These are phyloP conservation scores for Limosa lapponica DNA, from an alignment of 2,797 vertebrate genomes.

Conservation along the genomic window DNA sequence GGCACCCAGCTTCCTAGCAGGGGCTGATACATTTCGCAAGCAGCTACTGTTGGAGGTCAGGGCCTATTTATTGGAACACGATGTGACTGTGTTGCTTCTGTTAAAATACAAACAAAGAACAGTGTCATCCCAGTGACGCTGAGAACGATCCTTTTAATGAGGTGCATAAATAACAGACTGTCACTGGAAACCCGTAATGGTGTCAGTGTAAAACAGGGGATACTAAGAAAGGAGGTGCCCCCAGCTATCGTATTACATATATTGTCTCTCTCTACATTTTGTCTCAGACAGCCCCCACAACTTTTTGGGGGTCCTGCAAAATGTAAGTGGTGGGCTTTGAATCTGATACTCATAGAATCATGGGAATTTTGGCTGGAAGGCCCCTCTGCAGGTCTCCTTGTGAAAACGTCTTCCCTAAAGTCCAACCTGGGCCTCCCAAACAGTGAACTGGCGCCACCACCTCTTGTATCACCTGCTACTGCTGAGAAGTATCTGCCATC, in stretches of 20 bases:
- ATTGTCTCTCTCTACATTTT: not conserved
- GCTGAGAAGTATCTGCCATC: not conserved
- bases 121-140: not conserved
- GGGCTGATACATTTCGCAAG: not conserved
- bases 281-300: not conserved
- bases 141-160: not conserved
- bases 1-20: not conserved
- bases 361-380: not conserved
- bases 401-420: not conserved
- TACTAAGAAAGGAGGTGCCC: not conserved
- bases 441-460: not conserved
- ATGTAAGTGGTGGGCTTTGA: not conserved
- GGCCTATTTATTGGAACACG: not conserved
- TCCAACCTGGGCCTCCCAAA: not conserved
- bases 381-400: not conserved
- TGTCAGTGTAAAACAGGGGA: not conserved
- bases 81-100: not conserved
- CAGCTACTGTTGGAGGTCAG: not conserved
- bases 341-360: not conserved
- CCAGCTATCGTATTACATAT: not conserved
- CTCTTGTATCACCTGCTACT: not conserved
- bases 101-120: slow-evolving; percentile 4
- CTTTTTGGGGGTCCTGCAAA: not conserved
- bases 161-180: not conserved
- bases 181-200: not conserved